Evolutionary conservation across 2,797 vertebrate genomes (phyloP), one percentile per base, ranked within the genome.

Genomic region (Siniperca obscura): DNA sequence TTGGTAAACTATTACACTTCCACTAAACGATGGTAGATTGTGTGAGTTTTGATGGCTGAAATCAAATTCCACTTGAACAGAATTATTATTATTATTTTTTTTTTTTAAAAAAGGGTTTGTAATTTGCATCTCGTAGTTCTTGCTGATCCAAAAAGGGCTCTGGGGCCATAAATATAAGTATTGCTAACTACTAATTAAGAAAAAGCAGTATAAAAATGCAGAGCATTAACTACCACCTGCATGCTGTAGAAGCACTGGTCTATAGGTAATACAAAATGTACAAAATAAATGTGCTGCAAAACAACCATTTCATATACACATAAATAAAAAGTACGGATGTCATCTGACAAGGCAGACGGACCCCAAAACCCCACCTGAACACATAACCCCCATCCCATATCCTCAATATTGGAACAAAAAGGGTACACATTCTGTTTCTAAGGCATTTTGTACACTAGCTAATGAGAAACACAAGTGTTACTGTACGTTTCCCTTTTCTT

Each of bases 191-290:
- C 83, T 77, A 91, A 89, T 95, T 94, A 89, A 92, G 90, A 95
- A 92, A 93, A 90, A 93, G 83, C 73, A 44, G 85, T 92, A 94
- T 95, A 95, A 96, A 96, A 96, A 94, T 87, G 94, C 93, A 93
- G 90, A 92, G 93, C 93, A 78, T 91, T 76, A 86, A 89, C 90
- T 87, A 91, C 80, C 91, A 91, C 83, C 94, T 89, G 89, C 95
- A 94, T 94, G 95, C 94, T 93, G 92, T 92, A 92, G 94, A 96
- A 96, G 96, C 95, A 95, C 93, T 88, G 89, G 91, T 94, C 93
- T 92, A 88, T 57, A 83, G 73, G 85, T 73, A 86, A 90, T 95
- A 95, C 91, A 96, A 96, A 97, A 95, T 87, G 93, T 95, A 96
- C 92, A 94, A 96, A 95, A 94, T 83, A 95, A 95, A 94, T 86